These are phyloP conservation scores for Enteromius paludinosus DNA, from an alignment of 2,797 vertebrate species.

Conservation along the genomic window DNA sequence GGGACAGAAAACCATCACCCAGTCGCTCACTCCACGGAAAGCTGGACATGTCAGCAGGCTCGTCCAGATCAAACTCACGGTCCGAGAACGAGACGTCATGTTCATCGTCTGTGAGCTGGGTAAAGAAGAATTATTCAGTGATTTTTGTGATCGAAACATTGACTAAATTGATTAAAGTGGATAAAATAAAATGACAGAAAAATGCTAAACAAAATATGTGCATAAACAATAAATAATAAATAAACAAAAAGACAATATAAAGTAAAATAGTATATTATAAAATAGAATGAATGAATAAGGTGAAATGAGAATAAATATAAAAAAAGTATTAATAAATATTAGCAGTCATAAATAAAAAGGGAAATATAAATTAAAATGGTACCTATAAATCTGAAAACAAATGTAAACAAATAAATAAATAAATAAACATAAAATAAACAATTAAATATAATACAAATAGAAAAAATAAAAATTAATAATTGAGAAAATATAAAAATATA, in stretches of 20 bases:
- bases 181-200: background rate
- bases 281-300: background rate
- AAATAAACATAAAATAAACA: background rate
- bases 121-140: slow-evolving; percentile 17
- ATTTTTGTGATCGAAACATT: background rate
- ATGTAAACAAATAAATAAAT: background rate
- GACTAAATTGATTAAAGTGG: background rate
- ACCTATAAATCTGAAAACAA: background rate
- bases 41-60: slow-evolving; percentile 85
- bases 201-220: background rate
- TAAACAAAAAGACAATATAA: background rate
- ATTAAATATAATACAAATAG: too few species aligned
- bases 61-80: slow-evolving; percentile 90
- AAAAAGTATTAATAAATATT: background rate
- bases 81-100: slow-evolving; percentile 87
- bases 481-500: too few species aligned
- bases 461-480: too few species aligned
- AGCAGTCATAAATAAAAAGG: background rate
- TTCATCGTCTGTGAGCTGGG: slow-evolving; percentile 91
- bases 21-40: slow-evolving; percentile 86
- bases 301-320: background rate
- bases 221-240: background rate
- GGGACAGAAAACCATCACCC: slow-evolving; percentile 85
- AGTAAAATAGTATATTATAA: background rate
- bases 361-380: background rate